phyloP scores from a whole-genome alignment of 2,888 invertebrate genomes.

The Polyploca ridens region DNA sequence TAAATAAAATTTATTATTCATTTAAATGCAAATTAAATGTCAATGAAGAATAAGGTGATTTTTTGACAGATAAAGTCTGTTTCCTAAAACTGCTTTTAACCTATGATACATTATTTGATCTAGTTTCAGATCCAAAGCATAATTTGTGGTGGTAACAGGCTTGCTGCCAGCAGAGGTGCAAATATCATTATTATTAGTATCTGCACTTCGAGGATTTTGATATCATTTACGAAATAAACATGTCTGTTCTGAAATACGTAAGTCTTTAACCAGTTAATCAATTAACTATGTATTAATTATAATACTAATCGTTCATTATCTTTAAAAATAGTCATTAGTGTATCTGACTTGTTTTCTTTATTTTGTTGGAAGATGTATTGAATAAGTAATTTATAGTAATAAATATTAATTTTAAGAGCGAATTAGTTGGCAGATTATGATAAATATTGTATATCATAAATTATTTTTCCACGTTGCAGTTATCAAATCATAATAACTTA shows the following conservation, averaged over 20 bases:
- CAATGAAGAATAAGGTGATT: conserved; percentile 65
- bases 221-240: conserved; percentile 32
- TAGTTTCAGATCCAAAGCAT: conserved; percentile 73
- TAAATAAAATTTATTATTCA: conserved; percentile 71
- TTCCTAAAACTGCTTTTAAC: conserved; percentile 56
- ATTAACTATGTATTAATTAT: background rate
- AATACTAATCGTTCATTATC: background rate
- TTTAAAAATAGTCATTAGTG: background rate
- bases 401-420: too few species aligned
- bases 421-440: too few species aligned
- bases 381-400: too few species aligned
- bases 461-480: too few species aligned
- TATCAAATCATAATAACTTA: too few species aligned
- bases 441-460: too few species aligned
- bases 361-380: background rate
- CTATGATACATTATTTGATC: conserved; percentile 63
- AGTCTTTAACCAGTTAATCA: conserved; percentile 40
- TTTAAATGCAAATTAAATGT: conserved; percentile 79
- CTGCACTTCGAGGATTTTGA: conserved; percentile 12
- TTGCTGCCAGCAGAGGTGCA: conserved; percentile 38
- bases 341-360: background rate
- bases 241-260: conserved; percentile 51
- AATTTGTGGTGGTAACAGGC: conserved; percentile 63
- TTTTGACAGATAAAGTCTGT: conserved; percentile 62
- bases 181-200: conserved; percentile 27